Evolutionary conservation across 1,140 invertebrate species (phyloP).

Genomic region (Drosophila pallidifrons): DNA sequence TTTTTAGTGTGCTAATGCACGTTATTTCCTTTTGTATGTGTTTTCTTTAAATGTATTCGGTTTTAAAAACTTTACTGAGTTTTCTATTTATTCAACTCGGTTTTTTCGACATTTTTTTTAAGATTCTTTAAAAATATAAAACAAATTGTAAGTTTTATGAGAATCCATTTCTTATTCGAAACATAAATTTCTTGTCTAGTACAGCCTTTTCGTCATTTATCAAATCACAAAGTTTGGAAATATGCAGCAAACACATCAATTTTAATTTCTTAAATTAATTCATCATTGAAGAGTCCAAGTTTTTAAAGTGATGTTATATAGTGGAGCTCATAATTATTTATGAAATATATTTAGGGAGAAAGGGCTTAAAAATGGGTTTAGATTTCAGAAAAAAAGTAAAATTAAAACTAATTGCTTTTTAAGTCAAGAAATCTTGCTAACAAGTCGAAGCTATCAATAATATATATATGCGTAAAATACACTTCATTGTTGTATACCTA

Average conservation of each 20-base stretch:
- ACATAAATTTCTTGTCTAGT: not conserved
- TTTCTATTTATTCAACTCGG: slow-evolving; percentile 32
- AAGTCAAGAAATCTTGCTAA: slow-evolving; percentile 42
- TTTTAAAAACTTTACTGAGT: slow-evolving; percentile 9
- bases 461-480: slow-evolving; percentile 17
- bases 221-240: slow-evolving; percentile 13
- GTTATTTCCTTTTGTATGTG: slow-evolving; percentile 38
- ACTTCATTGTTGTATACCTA: slow-evolving; percentile 23
- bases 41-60: slow-evolving; percentile 23
- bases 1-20: slow-evolving; percentile 72
- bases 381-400: slow-evolving; percentile 35
- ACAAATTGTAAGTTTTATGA: no score
- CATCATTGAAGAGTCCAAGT: not conserved
- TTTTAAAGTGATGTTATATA: slow-evolving; percentile 50
- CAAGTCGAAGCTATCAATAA: slow-evolving; percentile 29
- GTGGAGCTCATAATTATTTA: slow-evolving; percentile 7
- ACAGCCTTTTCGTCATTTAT: slow-evolving; percentile 16
- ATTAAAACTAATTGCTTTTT: slow-evolving; percentile 50
- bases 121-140: slow-evolving; percentile 4
- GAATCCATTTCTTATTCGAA: no score
- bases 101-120: slow-evolving; percentile 47
- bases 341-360: slow-evolving; percentile 43
- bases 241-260: not conserved
- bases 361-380: slow-evolving; percentile 55
- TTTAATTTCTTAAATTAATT: no score